Base-by-base conservation (phyloP, 2,888 invertebrate genomes). In the Scaptomyza reducta region DNA sequence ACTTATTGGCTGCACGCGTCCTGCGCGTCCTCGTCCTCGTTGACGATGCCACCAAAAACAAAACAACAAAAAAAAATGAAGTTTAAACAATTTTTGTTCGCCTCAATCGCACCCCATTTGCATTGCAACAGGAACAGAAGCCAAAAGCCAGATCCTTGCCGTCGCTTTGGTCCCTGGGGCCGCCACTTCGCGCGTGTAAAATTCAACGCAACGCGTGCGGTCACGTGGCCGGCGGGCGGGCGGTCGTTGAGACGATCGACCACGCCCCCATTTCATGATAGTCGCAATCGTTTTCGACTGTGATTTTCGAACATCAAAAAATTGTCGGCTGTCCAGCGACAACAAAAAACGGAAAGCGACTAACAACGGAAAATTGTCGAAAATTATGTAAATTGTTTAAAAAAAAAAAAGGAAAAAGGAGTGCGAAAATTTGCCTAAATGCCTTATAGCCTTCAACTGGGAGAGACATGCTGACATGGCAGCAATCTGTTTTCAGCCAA, bases 1-100 rank as follows among this genome's bases (percentile, higher is more conserved):
- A 74, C 87, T 90, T 89, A 90, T 90, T 90, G 90, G 88, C 89
- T 89, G 87, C 90, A 90, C 90, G 90, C 90, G 90, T 82, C 54
- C 31, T 31, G 3, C 38, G 14, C n/a, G n/a, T n/a, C n/a, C n/a
- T n/a, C n/a, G n/a, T n/a, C 2, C 70, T 47, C 62, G 49, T 57
- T 57, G 51, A 56, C 58, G 66, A 27, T 44, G 33, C 47, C 51
- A 50, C 53, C 10, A 40, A 22, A 22, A 22, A 22, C 22, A 22
- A 45, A 42, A 44, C 42, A 58, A 50, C 27, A 73, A 46, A 61
- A 83, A 83, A 74, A 63, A 73, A 45, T 58, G 80, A 83, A 73
- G 65, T 74, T 76, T 70, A 77, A 87, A 80, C 71, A 86, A 80
- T 58, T 57, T 55, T 58, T 60, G 61, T 38, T 44, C n/a, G 35